These are phyloP conservation scores for Pseudorhombus dupliciocellatus DNA, from an alignment of 2,113 vertebrate genomes.

Conservation along the genomic window DNA sequence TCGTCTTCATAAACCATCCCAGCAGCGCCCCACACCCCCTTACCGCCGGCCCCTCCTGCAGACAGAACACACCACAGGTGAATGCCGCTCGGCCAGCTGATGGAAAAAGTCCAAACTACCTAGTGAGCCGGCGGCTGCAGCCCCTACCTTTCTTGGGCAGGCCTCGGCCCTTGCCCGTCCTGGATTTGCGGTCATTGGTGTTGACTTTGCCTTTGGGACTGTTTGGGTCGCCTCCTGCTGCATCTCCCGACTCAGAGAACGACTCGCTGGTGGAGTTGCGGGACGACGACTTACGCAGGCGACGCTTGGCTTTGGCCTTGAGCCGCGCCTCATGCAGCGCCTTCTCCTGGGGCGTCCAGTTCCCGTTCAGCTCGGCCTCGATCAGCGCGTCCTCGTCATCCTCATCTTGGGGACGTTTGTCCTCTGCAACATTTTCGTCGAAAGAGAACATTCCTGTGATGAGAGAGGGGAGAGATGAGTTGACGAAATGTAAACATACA, in stretches of 20 bases:
- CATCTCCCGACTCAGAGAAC: constrained; percentile 76
- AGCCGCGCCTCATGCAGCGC: constrained; percentile 85
- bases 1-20: constrained; percentile 88
- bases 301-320: constrained; percentile 87
- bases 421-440: constrained; percentile 32
- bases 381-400: constrained; percentile 71
- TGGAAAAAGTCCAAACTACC: too few relatives aligned
- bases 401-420: constrained; percentile 44
- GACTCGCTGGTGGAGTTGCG: constrained; percentile 86
- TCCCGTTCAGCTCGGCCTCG: constrained; percentile 77
- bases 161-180: constrained; percentile 86
- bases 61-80: background rate
- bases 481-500: too few relatives aligned
- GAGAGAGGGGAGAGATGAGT: background rate
- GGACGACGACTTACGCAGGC: constrained; percentile 84
- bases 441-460: constrained; percentile 64
- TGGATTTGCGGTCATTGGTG: constrained; percentile 83
- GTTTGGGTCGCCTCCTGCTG: constrained; percentile 69
- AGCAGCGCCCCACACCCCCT: constrained; percentile 90
- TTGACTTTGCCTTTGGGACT: constrained; percentile 80
- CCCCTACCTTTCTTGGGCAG: constrained; percentile 88
- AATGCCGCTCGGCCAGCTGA: background rate
- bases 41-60: constrained; percentile 87
- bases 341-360: constrained; percentile 88
- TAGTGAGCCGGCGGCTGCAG: too few relatives aligned